These are phyloP conservation scores for Diarsia mendica DNA, from an alignment of 2,888 invertebrate genomes.

Conservation along the genomic window DNA sequence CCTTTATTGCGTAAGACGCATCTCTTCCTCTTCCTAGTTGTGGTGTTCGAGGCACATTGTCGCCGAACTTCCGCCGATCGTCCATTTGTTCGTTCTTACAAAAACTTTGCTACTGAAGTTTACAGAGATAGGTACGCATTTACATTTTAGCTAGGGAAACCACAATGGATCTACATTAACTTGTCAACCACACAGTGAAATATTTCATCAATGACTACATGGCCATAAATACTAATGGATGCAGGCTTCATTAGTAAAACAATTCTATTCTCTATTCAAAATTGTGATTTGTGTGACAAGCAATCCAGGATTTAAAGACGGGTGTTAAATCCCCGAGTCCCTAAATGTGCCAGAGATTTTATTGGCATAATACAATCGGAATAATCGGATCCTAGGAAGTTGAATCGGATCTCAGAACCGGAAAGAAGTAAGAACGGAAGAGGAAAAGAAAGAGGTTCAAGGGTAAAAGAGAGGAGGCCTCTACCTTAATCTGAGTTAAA, in stretches of 20 bases:
- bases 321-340: conserved; percentile 19
- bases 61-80: conserved; percentile 78
- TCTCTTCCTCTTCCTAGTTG: conserved; percentile 86
- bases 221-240: conserved; percentile 47
- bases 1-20: conserved; percentile 84
- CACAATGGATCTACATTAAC: conserved; percentile 49
- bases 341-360: conserved; percentile 34
- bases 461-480: conserved; percentile 2
- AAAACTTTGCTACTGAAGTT: conserved; percentile 51
- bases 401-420: conserved; percentile 16
- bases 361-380: conserved; percentile 45
- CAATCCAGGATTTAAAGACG: conserved; percentile 16
- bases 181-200: conserved; percentile 49
- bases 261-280: conserved; percentile 31
- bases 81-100: conserved; percentile 64
- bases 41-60: conserved; percentile 74
- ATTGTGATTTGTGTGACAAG: conserved; percentile 35
- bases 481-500: neutral
- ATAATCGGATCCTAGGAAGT: conserved; percentile 41
- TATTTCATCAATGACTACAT: conserved; percentile 44
- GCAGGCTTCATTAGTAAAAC: conserved; percentile 25
- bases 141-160: conserved; percentile 41
- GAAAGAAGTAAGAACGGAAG: conserved; percentile 30
- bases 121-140: conserved; percentile 37
- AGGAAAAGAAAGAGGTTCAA: conserved; percentile 36